phyloP scores from a whole-genome alignment of 1,140 invertebrate species.

The Aplysia californica region DNA sequence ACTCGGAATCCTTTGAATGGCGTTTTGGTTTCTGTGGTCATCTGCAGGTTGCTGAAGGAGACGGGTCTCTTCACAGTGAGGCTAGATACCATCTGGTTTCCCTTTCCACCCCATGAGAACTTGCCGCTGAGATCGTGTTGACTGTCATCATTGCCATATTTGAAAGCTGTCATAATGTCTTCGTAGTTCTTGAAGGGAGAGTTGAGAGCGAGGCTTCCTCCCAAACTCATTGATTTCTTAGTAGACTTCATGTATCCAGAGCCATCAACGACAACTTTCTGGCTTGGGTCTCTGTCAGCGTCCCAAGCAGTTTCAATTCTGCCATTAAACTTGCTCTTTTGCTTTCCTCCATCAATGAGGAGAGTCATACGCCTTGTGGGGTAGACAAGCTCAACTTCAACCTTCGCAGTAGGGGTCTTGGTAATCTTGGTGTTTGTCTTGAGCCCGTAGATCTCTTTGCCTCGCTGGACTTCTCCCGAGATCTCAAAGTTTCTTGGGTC shows the following conservation, averaged over 20 bases:
- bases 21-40: conserved; percentile 6
- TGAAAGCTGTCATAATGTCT: conserved; percentile 17
- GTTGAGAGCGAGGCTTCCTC: conserved; percentile 35
- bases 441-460: conserved; percentile 21
- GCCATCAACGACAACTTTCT: conserved; percentile 25
- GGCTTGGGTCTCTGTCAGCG: conserved; percentile 37
- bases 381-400: conserved; percentile 26
- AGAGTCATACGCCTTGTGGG: conserved; percentile 31
- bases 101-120: conserved; percentile 13
- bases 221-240: not conserved
- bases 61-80: conserved; percentile 27
- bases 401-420: conserved; percentile 6
- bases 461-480: conserved; percentile 14
- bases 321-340: conserved; percentile 25
- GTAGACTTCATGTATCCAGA: conserved; percentile 1
- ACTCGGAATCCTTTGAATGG: conserved; percentile 9
- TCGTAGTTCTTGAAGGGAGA: conserved; percentile 49
- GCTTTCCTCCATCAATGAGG: conserved; percentile 28
- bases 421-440: conserved; percentile 19
- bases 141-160: conserved; percentile 10
- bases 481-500: conserved; percentile 33
- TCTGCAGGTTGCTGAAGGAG: conserved; percentile 11
- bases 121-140: conserved; percentile 9
- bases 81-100: conserved; percentile 10
- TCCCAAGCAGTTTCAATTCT: conserved; percentile 47